Percentiles rank a stretch among this genome's conserved stretches.
Evolutionary conservation across 2,113 vertebrate genomes (phyloP).

Genomic region (Tringa solitaria): DNA sequence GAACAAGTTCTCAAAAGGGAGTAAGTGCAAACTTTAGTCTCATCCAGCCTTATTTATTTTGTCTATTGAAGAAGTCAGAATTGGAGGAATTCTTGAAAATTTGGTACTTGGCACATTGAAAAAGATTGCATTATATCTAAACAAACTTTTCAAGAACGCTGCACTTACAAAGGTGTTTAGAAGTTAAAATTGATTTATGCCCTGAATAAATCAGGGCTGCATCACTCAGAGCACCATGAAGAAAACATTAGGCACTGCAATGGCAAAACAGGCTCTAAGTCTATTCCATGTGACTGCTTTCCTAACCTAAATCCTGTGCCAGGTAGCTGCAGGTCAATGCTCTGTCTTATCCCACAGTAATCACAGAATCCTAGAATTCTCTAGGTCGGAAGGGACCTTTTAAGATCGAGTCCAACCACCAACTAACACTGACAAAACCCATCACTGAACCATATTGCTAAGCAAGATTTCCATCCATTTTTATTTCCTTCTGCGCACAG

Average conservation of each 20-base stretch:
- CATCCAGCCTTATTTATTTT: not conserved
- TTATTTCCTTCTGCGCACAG: not conserved
- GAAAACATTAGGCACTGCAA: not conserved
- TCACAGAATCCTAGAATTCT: too few relatives aligned
- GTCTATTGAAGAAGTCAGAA: not conserved
- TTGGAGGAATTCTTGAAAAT: not conserved
- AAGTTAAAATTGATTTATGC: not conserved
- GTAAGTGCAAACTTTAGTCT: not conserved
- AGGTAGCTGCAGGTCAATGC: not conserved
- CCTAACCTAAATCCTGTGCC: not conserved
- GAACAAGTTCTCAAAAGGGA: not conserved
- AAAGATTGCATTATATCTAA: not conserved
- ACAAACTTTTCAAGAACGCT: not conserved
- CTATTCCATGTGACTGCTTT: not conserved
- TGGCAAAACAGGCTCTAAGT: not conserved
- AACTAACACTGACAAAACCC: too few relatives aligned
- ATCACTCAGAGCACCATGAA: not conserved
- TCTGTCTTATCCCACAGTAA: not conserved
- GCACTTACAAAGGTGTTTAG: not conserved
- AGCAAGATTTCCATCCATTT: not conserved
- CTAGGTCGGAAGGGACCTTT: too few relatives aligned
- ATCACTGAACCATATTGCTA: too few relatives aligned
- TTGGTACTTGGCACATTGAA: not conserved
- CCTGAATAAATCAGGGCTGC: not conserved
- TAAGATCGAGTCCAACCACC: too few relatives aligned